Evolutionary conservation across 2,113 vertebrate species (phyloP).

Genomic region (Hypomesus transpacificus): DNA sequence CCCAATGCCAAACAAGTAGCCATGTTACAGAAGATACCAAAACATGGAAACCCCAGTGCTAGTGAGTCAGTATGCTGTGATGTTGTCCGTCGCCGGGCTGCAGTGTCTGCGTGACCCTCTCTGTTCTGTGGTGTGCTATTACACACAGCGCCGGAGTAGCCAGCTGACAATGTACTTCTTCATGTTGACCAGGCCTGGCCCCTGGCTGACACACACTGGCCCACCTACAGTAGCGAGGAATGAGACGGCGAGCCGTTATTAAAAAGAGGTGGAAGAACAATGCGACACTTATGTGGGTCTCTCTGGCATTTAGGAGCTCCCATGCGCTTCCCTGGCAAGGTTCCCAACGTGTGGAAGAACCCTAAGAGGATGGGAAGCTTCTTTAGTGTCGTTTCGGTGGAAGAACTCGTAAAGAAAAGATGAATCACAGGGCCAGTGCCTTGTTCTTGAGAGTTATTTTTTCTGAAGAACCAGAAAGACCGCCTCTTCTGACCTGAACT

Average conservation of each 20-base stretch:
- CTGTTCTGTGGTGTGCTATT: conserved; percentile 7
- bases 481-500: neutral
- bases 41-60: conserved; percentile 26
- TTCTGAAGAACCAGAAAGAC: neutral
- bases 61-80: conserved; percentile 18
- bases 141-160: neutral
- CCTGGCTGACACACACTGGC: neutral
- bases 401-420: neutral
- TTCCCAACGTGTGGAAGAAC: too few species aligned
- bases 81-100: neutral
- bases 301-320: too few species aligned
- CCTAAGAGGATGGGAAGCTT: too few species aligned
- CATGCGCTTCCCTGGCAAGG: too few species aligned
- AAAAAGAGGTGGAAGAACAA: neutral
- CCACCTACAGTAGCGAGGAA: neutral
- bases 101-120: neutral
- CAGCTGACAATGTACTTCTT: conserved; percentile 24
- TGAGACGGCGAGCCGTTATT: neutral
- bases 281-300: too few species aligned
- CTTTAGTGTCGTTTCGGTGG: neutral
- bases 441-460: neutral
- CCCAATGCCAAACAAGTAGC: neutral
- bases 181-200: conserved; percentile 10
- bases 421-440: neutral
- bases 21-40: conserved; percentile 15